Base-by-base conservation (phyloP, 1,140 invertebrate species). In the Nixonia krombeini region DNA sequence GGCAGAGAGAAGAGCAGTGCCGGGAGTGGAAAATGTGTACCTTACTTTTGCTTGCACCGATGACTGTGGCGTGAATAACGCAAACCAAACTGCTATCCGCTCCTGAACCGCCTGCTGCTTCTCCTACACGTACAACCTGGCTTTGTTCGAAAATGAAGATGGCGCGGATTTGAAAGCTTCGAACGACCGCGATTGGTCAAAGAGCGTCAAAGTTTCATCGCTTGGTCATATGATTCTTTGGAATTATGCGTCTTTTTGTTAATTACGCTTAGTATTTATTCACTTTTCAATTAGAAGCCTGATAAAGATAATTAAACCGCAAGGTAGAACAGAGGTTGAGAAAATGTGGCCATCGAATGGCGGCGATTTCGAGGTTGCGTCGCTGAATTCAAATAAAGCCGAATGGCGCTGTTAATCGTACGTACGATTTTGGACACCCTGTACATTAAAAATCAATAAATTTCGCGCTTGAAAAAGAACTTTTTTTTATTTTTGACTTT, bases 131-230 rank as follows among this genome's bases (percentile, higher is more conserved):
- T 53, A 49, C 68, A 63, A 63, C 77, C 76, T 82, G 84, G 87
- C 89, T 87, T 89, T 89, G 90, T 91, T 91, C 90, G 89, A 91
- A 91, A 91, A 89, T 88, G 88, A 92, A 92, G 89, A 92, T 92
- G 91, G 91, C 91, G 91, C 90, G 89, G 82, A 87, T 88, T 89
- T 89, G 85, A 86, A 83, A 85, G 87, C 86, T 21, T 21, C 17
- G n/a, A 12, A 8, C n/a, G 16, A 1, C 3, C 31, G 12, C 86
- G 81, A 88, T 88, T 89, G 87, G 86, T 85, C 83, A 80, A 86
- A 71, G 59, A 1, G 10, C 6, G 3, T n/a, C 46, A 26, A 63
- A 13, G 13, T 35, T 12, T 35, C 21, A 5, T 6, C 15, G 26
- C 28, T 21, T 7, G n/a, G n/a, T n/a, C n/a, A n/a, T n/a, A 25